Evolutionary conservation across 2,888 invertebrate species (phyloP).

Genomic region (Chalcis sispes): DNA sequence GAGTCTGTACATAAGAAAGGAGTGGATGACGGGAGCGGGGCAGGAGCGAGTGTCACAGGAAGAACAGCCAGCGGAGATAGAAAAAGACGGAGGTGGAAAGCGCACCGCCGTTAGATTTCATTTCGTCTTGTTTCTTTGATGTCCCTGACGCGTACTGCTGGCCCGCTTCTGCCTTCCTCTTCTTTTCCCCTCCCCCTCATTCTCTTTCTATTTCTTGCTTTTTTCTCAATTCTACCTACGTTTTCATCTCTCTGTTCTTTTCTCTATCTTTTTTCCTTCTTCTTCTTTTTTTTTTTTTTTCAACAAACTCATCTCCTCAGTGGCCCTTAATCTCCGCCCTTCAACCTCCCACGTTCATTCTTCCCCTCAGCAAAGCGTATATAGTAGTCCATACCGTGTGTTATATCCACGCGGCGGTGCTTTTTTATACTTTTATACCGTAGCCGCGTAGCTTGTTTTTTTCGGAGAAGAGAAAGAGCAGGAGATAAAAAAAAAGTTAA

Average conservation of each 20-base stretch:
- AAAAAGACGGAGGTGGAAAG: conserved; percentile 37
- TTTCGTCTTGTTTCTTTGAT: conserved; percentile 77
- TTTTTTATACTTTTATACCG: too few species aligned
- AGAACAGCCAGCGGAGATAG: conserved; percentile 43
- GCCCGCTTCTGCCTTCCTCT: conserved; percentile 75
- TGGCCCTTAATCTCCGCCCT: conserved; percentile 75
- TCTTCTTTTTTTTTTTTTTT: conserved; percentile 59
- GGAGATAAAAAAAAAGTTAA: too few species aligned
- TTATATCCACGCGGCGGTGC: too few species aligned
- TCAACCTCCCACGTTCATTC: conserved; percentile 67
- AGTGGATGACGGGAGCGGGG: conserved; percentile 54
- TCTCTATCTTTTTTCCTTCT: not conserved
- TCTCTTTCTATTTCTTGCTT: conserved; percentile 66
- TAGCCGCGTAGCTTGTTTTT: too few species aligned
- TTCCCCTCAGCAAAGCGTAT: too few species aligned
- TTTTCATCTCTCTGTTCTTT: conserved; percentile 70
- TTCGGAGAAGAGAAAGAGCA: too few species aligned
- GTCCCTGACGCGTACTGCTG: conserved; percentile 76
- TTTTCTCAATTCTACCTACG: conserved; percentile 75
- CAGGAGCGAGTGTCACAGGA: conserved; percentile 46
- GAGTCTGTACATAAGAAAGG: conserved; percentile 48
- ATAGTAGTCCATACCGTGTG: too few species aligned
- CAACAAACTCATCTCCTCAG: conserved; percentile 77
- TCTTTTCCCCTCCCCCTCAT: conserved; percentile 5
- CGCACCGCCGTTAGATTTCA: conserved; percentile 75